Conservation (phyloP, 2,888 invertebrate species). For the Polyommatus iphigenia region DNA sequence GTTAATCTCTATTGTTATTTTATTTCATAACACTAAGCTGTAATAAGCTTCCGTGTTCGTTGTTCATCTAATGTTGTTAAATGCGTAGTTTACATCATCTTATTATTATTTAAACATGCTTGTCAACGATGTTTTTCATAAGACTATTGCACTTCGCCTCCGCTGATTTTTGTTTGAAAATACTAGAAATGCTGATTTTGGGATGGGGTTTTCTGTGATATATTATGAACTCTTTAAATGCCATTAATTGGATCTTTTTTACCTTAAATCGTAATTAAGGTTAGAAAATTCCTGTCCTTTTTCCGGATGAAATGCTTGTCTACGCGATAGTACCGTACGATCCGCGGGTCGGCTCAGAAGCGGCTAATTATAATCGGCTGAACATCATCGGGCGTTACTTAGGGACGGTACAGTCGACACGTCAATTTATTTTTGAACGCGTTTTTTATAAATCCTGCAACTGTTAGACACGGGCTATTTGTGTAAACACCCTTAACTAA, state of each 20-base stretch:
- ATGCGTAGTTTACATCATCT: neutral
- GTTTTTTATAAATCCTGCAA: conserved; percentile 57
- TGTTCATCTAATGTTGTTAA: neutral
- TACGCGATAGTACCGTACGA: conserved; percentile 48
- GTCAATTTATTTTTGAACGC: conserved; percentile 67
- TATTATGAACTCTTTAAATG: too few species aligned
- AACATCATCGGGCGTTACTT: conserved; percentile 75
- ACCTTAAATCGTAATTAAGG: neutral
- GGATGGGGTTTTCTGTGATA: too few species aligned
- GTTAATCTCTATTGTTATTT: conserved; percentile 3
- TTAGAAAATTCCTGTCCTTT: too few species aligned
- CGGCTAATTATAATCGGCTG: conserved; percentile 79
- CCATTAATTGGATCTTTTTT: too few species aligned
- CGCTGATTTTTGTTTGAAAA: too few species aligned
- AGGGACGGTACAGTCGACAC: conserved; percentile 68
- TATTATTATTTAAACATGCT: neutral
- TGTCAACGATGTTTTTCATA: neutral
- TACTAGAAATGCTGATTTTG: too few species aligned
- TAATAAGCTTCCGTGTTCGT: neutral
- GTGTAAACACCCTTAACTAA: conserved; percentile 7
- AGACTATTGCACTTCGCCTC: too few species aligned
- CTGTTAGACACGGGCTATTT: conserved; percentile 30
- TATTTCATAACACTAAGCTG: neutral
- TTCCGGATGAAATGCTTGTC: conserved; percentile 6
- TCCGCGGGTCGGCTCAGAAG: conserved; percentile 61